These are phyloP conservation scores for Perccottus glenii DNA, from an alignment of 2,113 vertebrate species.

Conservation along the genomic window DNA sequence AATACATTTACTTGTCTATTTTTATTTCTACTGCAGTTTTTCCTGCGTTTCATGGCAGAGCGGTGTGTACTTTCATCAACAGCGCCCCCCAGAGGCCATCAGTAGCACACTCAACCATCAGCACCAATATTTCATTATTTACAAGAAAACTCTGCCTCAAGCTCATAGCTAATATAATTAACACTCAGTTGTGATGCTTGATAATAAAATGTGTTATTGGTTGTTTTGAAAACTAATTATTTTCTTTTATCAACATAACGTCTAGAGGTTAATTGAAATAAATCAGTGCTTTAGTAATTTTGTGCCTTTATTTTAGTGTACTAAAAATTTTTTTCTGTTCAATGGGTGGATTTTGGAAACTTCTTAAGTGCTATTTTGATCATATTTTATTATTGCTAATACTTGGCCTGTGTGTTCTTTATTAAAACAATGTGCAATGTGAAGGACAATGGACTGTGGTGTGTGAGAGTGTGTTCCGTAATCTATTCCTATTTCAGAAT, in stretches of 20 bases:
- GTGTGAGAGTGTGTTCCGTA: slow-evolving; percentile 31
- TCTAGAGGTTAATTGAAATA: neutral
- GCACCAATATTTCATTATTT: neutral
- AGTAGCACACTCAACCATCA: slow-evolving; percentile 13
- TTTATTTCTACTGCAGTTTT: neutral
- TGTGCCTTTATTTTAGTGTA: neutral
- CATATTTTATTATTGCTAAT: too few relatives aligned
- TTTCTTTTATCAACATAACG: neutral
- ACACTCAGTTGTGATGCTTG: neutral
- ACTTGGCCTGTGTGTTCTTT: too few relatives aligned
- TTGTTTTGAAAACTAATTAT: neutral
- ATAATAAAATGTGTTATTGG: neutral
- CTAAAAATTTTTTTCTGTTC: too few relatives aligned
- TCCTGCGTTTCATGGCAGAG: neutral
- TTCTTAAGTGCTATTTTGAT: too few relatives aligned
- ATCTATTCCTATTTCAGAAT: slow-evolving; percentile 38
- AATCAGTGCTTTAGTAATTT: neutral
- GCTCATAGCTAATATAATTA: neutral
- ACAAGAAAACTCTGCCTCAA: neutral
- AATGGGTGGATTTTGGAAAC: too few relatives aligned
- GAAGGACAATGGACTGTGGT: neutral
- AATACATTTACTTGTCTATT: neutral
- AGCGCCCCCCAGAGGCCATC: slow-evolving; percentile 73
- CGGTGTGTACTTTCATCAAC: slow-evolving; percentile 63
- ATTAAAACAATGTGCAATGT: too few relatives aligned